phyloP scores from a whole-genome alignment of 2,888 invertebrate species.

The Thereva unica region DNA sequence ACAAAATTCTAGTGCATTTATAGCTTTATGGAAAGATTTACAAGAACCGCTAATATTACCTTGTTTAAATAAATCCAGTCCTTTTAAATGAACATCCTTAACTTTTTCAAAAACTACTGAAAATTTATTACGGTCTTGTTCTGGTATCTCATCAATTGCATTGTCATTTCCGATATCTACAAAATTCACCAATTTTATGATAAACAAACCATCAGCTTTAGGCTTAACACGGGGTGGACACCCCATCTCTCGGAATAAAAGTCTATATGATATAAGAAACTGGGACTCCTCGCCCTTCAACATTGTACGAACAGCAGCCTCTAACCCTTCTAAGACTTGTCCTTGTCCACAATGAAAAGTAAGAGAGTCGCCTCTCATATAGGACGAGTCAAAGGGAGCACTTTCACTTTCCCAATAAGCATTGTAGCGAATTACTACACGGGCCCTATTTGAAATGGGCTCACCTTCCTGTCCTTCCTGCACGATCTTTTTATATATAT shows the following conservation, averaged over 20 bases:
- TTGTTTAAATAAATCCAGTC: conserved; percentile 64
- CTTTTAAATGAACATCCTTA: conserved; percentile 66
- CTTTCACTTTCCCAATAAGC: conserved; percentile 54
- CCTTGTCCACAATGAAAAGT: conserved; percentile 49
- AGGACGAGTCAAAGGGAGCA: conserved; percentile 56
- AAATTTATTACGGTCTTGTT: conserved; percentile 68
- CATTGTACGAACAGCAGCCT: conserved; percentile 76
- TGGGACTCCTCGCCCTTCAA: conserved; percentile 75
- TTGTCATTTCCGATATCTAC: conserved; percentile 54
- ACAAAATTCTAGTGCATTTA: conserved; percentile 67
- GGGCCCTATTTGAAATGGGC: conserved; percentile 49
- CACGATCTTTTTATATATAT: conserved; percentile 50
- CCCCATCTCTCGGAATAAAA: conserved; percentile 76
- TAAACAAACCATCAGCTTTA: conserved; percentile 72
- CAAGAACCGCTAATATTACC: conserved; percentile 56
- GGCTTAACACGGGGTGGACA: conserved; percentile 79
- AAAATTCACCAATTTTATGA: conserved; percentile 71
- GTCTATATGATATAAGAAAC: conserved; percentile 73
- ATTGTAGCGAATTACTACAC: conserved; percentile 53
- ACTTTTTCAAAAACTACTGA: conserved; percentile 64
- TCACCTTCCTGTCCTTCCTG: conserved; percentile 44
- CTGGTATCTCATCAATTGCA: conserved; percentile 54
- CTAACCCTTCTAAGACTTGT: conserved; percentile 67
- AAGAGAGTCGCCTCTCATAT: conserved; percentile 51
- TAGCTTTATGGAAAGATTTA: conserved; percentile 65